Evolutionary conservation across 2,888 invertebrate species (phyloP).

Genomic region (Mylabris sibirica): DNA sequence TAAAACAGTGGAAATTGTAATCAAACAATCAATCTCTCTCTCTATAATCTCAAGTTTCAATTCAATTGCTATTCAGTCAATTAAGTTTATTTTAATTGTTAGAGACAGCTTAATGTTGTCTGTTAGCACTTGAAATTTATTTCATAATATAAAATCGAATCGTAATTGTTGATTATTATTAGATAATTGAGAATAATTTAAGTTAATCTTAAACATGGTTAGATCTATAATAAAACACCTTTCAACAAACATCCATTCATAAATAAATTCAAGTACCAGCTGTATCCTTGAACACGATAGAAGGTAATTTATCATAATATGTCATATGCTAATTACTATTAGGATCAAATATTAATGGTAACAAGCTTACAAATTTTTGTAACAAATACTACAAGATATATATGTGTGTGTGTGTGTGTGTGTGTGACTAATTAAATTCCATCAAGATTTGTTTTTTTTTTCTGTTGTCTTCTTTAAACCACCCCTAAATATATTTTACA

Average conservation of each 20-base stretch:
- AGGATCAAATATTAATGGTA: neutral
- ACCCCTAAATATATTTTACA: neutral
- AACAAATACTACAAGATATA: neutral
- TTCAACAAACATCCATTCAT: neutral
- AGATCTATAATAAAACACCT: neutral
- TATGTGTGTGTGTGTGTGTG: neutral
- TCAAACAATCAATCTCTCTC: neutral
- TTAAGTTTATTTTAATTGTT: neutral
- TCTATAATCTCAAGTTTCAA: neutral
- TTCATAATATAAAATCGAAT: neutral
- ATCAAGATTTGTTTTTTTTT: neutral
- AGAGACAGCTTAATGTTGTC: neutral
- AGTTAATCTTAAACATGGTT: neutral
- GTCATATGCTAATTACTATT: neutral
- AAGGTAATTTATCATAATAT: neutral
- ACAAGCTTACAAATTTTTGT: neutral
- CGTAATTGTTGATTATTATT: neutral
- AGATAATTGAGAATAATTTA: neutral
- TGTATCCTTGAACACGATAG: neutral
- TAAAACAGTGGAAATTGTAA: neutral
- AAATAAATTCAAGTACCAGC: neutral
- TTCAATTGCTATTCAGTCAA: neutral
- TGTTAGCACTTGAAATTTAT: constrained; percentile 2
- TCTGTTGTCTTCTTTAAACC: neutral
- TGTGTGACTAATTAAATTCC: neutral